Percentiles rank a stretch among this genome's conserved stretches.
Evolutionary conservation across 2,888 invertebrate genomes (phyloP).

Genomic region (Meteorus cinctellus): DNA sequence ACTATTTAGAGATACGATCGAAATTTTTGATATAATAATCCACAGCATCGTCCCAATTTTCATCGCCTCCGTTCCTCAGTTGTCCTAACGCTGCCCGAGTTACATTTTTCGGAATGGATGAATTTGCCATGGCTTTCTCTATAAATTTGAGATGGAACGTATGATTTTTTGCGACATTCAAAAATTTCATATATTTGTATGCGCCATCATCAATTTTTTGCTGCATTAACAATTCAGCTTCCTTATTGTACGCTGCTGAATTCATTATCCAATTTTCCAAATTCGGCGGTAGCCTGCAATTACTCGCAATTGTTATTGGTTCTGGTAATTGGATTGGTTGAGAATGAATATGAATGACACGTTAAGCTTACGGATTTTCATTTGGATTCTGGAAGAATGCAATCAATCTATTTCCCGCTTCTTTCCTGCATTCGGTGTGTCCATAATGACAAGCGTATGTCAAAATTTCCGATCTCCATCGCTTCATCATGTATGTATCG

Average conservation of each 20-base stretch:
- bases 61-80: conserved; percentile 39
- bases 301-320: not conserved
- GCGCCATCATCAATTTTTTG: conserved; percentile 54
- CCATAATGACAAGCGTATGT: conserved; percentile 71
- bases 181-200: conserved; percentile 56
- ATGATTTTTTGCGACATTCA: conserved; percentile 72
- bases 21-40: conserved; percentile 52
- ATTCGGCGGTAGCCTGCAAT: conserved; percentile 73
- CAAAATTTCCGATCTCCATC: conserved; percentile 62
- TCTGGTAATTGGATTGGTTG: not conserved
- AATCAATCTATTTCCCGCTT: conserved; percentile 56
- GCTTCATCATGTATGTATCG: conserved; percentile 56
- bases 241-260: conserved; percentile 66
- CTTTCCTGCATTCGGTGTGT: conserved; percentile 66
- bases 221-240: conserved; percentile 41
- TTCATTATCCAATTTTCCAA: conserved; percentile 74
- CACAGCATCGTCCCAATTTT: conserved; percentile 50
- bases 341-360: not conserved
- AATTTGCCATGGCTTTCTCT: conserved; percentile 40
- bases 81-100: conserved; percentile 41
- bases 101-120: conserved; percentile 37
- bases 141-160: conserved; percentile 63
- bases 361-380: conserved; percentile 49
- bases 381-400: conserved; percentile 46
- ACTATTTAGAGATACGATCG: conserved; percentile 48